Base-by-base conservation (phyloP, 1,140 invertebrate species). In the Drosophila orosa region DNA sequence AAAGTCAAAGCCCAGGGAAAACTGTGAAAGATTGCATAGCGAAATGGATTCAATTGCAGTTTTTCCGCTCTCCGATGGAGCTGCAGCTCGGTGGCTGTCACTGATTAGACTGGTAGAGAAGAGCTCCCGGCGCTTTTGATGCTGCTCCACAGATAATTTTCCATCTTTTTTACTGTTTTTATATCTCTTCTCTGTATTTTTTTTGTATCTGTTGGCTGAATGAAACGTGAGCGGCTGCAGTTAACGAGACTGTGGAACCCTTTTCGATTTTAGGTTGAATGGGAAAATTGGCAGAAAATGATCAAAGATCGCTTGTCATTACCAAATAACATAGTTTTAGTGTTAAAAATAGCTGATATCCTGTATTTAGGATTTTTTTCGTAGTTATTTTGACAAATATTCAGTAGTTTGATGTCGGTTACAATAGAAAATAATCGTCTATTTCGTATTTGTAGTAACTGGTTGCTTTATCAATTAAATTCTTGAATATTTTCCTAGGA, bases 11-110 rank as follows among this genome's bases (percentile, higher is more conserved):
- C 48, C 39, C 42, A 60, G 69, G 66, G 62, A 67, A 80, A 80
- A 82, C 80, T 84, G 81, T 73, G 81, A 84, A 84, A 80, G 81
- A 84, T 84, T 80, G 77, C 80, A 85, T 77, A 60, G 80, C 77
- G 68, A 85, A 84, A 74, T 84, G 80, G 72, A 74, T 84, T 80
- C 81, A 84, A 84, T 84, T 84, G 80, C 81, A 73, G 75, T 37
- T 71, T 71, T 71, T 56, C 65, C 65, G 50, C 68, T 71, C 58
- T 37, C 65, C 68, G 42, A 48, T 72, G 68, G 9, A 54, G 42
- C 68, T 48, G 50, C 68, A 66, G 65, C 65, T 66, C 61, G 55
- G 45, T 67, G 77, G 24, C 72, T 73, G 80, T 80, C 80, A 68
- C 77, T 80, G 80, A 84, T 83, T 80, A 83, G 78, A 68, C 79